phyloP scores from a whole-genome alignment of 2,113 vertebrate genomes.

The Amphiprion percula region DNA sequence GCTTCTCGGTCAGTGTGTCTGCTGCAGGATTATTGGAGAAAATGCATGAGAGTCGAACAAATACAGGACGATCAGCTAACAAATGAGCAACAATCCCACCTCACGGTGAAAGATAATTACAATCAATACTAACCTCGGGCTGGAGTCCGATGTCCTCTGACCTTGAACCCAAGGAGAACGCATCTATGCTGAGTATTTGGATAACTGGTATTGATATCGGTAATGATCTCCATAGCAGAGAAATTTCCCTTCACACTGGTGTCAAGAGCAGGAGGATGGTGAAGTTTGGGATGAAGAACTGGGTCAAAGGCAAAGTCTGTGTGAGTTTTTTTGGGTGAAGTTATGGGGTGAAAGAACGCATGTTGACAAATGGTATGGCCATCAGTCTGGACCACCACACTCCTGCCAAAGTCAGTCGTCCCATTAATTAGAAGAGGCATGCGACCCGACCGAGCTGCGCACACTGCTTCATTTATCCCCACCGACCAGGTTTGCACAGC shows the following conservation, averaged over 20 bases:
- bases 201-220: constrained; percentile 38
- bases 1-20: constrained; percentile 23
- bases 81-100: constrained; percentile 57
- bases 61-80: constrained; percentile 43
- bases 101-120: constrained; percentile 70
- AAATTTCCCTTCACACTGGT: constrained; percentile 32
- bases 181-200: neutral
- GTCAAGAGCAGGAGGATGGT: constrained; percentile 37
- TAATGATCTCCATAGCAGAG: constrained; percentile 42
- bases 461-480: constrained; percentile 79
- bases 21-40: constrained; percentile 27
- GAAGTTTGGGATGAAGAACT: neutral
- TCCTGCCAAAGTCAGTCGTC: constrained; percentile 65
- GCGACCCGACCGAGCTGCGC: constrained; percentile 24
- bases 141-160: constrained; percentile 16
- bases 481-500: constrained; percentile 67
- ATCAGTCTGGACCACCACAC: constrained; percentile 62
- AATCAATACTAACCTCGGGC: constrained; percentile 64
- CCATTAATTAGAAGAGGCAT: constrained; percentile 78
- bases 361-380: constrained; percentile 69
- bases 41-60: constrained; percentile 24
- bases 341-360: constrained; percentile 52
- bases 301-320: neutral
- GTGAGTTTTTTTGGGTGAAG: neutral
- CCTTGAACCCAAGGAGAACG: constrained; percentile 35